A percentile compares a stretch with the other conserved stretches of the same genome.
phyloP scores from a whole-genome alignment of 2,113 vertebrate species.

The Malurus elegans region DNA sequence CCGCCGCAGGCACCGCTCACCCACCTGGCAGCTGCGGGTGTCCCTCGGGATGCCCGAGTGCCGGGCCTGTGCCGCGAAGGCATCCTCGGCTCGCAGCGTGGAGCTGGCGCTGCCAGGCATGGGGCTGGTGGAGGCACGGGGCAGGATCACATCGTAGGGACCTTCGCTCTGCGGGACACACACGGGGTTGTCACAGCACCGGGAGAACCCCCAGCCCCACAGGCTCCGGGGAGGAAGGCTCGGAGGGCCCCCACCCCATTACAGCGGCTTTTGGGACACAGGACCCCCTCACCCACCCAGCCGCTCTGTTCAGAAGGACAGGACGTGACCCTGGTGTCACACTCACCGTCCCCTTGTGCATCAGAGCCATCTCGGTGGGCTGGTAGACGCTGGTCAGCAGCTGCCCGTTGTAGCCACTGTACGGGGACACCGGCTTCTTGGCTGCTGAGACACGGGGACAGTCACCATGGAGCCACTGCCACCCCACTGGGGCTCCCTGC shows the following conservation, averaged over 20 bases:
- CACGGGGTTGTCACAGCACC: rapidly evolving
- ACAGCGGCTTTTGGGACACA: not conserved
- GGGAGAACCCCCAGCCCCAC: rapidly evolving
- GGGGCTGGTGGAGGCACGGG: conserved; percentile 80
- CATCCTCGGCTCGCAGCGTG: conserved; percentile 73
- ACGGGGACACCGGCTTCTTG: conserved; percentile 87
- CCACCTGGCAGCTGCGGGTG: conserved; percentile 69
- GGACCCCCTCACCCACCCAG: rapidly evolving
- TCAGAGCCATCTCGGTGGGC: conserved; percentile 93
- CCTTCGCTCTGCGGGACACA: conserved; percentile 56
- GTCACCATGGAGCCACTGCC: not conserved
- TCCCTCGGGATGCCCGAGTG: conserved; percentile 40
- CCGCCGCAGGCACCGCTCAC: not conserved
- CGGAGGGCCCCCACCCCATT: rapidly evolving
- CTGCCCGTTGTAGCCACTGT: conserved; percentile 91
- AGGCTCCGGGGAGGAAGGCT: rapidly evolving
- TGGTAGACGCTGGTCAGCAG: conserved; percentile 88
- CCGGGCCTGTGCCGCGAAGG: conserved; percentile 37
- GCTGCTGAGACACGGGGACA: conserved; percentile 50
- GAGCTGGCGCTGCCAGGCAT: conserved; percentile 74
- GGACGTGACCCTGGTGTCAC: not conserved
- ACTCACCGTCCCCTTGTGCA: conserved; percentile 83
- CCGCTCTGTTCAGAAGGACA: rapidly evolving
- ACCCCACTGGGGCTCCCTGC: rapidly evolving
- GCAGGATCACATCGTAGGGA: conserved; percentile 80